phyloP scores from a whole-genome alignment of 2,797 vertebrate species.

The Onychomys leucogaster region DNA sequence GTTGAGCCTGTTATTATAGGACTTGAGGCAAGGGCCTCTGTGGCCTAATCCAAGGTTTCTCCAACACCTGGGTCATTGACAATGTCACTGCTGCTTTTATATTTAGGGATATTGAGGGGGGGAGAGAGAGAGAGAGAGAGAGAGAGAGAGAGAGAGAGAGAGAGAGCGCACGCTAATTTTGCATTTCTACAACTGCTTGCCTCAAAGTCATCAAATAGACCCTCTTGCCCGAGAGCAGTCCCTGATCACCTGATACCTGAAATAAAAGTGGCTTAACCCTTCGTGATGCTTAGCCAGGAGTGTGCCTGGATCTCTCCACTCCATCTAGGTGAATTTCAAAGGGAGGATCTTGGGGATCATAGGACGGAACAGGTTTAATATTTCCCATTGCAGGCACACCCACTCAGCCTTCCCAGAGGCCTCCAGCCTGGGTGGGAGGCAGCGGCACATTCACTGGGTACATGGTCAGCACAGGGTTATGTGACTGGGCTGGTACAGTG shows the following conservation, averaged over 20 bases:
- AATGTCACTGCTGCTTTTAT: slow-evolving; percentile 86
- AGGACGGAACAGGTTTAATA: neutral
- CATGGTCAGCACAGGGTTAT: fast-evolving
- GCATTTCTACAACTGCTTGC: slow-evolving; percentile 73
- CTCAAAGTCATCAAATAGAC: slow-evolving; percentile 77
- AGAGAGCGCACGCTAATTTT: slow-evolving; percentile 70
- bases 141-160: neutral
- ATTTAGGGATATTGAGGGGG: slow-evolving; percentile 75
- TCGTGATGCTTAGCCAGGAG: neutral
- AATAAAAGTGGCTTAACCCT: slow-evolving; percentile 74
- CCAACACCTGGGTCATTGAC: slow-evolving; percentile 86
- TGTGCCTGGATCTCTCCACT: neutral
- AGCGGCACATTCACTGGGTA: fast-evolving
- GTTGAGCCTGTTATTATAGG: slow-evolving; percentile 81
- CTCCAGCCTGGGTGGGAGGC: neutral
- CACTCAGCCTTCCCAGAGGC: neutral
- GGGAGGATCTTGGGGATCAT: slow-evolving; percentile 31
- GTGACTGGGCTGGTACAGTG: neutral
- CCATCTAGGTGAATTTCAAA: neutral
- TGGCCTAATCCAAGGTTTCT: slow-evolving; percentile 83
- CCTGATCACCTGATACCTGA: slow-evolving; percentile 54
- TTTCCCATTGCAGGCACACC: neutral
- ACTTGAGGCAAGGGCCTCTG: slow-evolving; percentile 81
- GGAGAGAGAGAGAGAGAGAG: neutral
- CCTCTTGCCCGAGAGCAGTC: slow-evolving; percentile 66